phyloP scores from a whole-genome alignment of 2,888 invertebrate species.

The Melangyna quadrimaculata region DNA sequence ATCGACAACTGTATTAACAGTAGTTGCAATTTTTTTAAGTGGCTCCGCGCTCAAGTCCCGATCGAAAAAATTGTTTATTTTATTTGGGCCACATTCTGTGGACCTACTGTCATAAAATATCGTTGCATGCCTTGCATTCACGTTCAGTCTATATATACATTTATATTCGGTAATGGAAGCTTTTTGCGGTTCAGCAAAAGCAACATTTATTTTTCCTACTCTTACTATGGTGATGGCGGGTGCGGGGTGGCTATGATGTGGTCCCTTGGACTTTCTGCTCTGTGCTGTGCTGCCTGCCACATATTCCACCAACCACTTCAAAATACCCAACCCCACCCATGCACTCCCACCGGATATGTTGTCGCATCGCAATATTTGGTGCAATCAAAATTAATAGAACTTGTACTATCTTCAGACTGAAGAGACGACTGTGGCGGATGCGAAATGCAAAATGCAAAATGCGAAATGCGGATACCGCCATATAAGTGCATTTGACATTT shows the following conservation, averaged over 20 bases:
- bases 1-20: neutral
- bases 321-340: no score
- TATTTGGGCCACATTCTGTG: neutral
- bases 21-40: neutral
- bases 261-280: neutral
- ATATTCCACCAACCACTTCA: conserved; percentile 1
- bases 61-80: neutral
- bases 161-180: neutral
- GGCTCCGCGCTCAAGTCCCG: no score
- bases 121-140: neutral
- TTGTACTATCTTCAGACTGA: conserved; percentile 42
- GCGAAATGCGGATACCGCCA: conserved; percentile 16
- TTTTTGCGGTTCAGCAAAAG: neutral
- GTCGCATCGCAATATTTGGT: conserved; percentile 57
- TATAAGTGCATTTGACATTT: conserved; percentile 58
- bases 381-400: conserved; percentile 67
- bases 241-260: neutral
- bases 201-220: conserved; percentile 9
- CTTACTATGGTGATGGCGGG: no score
- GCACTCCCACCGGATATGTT: neutral
- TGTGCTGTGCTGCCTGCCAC: neutral
- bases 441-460: neutral
- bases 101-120: neutral
- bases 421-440: neutral
- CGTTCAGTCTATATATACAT: neutral